Conservation (phyloP, 2,888 invertebrate genomes). For the Chrysomela aeneicollis region DNA sequence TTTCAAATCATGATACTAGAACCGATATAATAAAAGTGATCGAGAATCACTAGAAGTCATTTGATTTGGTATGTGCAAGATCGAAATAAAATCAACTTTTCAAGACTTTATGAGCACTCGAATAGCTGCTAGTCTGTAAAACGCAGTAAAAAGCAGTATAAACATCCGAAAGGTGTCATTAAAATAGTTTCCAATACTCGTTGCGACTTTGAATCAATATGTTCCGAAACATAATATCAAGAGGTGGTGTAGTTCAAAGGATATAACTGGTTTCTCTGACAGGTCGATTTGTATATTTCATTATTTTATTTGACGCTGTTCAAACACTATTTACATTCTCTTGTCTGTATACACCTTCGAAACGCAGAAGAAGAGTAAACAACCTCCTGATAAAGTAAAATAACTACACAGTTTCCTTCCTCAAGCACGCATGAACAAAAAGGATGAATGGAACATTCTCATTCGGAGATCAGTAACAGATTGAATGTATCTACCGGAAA, state of each 20-base stretch:
- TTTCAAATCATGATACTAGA: no score
- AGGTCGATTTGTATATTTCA: not conserved
- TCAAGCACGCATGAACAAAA: no score
- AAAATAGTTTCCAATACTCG: slow-evolving; percentile 13
- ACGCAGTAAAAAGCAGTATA: slow-evolving; percentile 15
- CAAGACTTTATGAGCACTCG: not conserved
- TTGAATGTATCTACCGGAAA: no score
- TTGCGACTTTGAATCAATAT: slow-evolving; percentile 19
- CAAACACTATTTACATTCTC: not conserved
- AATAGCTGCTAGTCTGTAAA: slow-evolving; percentile 3
- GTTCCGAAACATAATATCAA: slow-evolving; percentile 9
- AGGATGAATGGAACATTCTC: no score
- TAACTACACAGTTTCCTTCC: no score
- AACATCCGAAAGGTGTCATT: slow-evolving; percentile 17
- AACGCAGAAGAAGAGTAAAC: not conserved
- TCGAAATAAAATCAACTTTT: not conserved
- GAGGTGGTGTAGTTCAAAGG: slow-evolving; percentile 14
- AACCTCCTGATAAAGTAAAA: no score
- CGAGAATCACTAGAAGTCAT: not conserved
- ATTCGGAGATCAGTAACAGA: no score
- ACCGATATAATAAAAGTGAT: no score
- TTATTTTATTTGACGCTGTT: not conserved
- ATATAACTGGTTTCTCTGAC: not conserved
- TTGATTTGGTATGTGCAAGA: not conserved
- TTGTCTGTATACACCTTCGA: not conserved